Evolutionary conservation across 2,113 vertebrate genomes (phyloP).

Genomic region (Silurus asotus): DNA sequence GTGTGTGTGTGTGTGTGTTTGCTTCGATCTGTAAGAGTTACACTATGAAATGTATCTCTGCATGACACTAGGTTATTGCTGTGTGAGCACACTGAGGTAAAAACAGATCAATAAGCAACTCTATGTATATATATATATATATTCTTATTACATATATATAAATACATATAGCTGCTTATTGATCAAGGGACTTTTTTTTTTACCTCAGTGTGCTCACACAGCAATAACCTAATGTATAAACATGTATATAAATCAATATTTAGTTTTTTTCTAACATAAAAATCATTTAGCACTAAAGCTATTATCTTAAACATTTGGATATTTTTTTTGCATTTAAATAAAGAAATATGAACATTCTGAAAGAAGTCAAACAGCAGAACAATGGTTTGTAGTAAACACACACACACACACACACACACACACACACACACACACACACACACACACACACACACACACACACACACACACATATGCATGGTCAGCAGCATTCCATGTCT

Average conservation of each 20-base stretch:
- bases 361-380: background rate
- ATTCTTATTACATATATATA: too few relatives aligned
- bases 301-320: background rate
- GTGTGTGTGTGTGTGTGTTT: constrained; percentile 30
- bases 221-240: background rate
- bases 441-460: background rate
- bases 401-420: background rate
- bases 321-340: background rate
- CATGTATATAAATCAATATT: too few relatives aligned
- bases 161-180: background rate
- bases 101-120: constrained; percentile 1
- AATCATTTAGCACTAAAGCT: background rate
- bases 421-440: background rate
- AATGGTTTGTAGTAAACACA: background rate
- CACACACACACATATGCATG: background rate
- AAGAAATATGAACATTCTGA: background rate
- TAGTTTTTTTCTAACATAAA: background rate
- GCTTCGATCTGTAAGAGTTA: too few relatives aligned
- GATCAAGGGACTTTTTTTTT: background rate
- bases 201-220: background rate
- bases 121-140: background rate
- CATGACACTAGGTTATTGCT: constrained; percentile 15
- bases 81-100: background rate
- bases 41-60: background rate
- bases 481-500: background rate